Evolutionary conservation across 2,113 vertebrate genomes (phyloP).

Genomic region (Orientallactaga bullata): DNA sequence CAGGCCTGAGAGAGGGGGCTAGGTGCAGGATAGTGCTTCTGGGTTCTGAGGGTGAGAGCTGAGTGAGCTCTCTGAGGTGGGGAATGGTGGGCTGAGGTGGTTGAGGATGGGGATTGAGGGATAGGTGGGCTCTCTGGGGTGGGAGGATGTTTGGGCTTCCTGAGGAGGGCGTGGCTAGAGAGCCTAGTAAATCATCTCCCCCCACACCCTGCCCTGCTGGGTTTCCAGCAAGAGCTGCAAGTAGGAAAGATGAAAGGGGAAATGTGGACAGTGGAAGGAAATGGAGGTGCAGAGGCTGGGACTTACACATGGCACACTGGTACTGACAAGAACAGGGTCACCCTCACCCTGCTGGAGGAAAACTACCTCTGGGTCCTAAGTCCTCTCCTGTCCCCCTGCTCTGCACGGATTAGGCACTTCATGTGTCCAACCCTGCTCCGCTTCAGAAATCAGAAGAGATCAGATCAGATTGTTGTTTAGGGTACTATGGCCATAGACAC

Average conservation of each 20-base stretch:
- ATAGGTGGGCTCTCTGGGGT: background rate
- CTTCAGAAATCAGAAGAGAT: too few species aligned
- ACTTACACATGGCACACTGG: accelerated
- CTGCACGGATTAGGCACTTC: background rate
- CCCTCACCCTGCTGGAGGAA: background rate
- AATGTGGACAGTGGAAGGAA: background rate
- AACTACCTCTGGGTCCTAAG: background rate
- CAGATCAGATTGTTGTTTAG: too few species aligned
- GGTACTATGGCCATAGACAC: too few species aligned
- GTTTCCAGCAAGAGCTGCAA: background rate
- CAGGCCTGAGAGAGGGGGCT: background rate
- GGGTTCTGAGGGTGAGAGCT: accelerated
- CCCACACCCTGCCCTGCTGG: background rate
- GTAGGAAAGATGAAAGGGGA: background rate
- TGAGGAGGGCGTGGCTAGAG: too few species aligned
- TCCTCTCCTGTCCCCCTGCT: too few species aligned
- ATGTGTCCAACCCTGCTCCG: too few species aligned
- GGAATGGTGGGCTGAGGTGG: background rate
- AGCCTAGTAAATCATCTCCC: background rate
- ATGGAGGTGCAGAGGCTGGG: too few species aligned
- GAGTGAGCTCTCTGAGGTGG: background rate
- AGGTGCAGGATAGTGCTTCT: background rate
- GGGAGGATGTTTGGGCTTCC: background rate
- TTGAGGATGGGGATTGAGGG: accelerated
- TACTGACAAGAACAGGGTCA: background rate